Base-by-base conservation (phyloP, 2,888 invertebrate genomes). In the Acleris sparsana region DNA sequence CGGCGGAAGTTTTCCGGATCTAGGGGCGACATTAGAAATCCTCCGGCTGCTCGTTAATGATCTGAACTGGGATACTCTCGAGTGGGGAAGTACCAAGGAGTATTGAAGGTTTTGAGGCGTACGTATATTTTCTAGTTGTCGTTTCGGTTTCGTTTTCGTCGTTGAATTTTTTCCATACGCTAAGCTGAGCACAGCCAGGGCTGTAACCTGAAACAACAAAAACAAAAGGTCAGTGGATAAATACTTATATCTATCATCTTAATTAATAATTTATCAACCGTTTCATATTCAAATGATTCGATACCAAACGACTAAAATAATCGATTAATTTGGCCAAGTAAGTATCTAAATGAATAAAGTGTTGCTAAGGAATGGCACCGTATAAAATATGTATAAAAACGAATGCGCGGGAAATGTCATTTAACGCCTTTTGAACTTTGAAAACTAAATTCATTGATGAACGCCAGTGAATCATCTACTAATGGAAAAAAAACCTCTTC, bases 51-150 rank as follows among this genome's bases (percentile, higher is more conserved):
- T 88, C 44, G 93, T 92, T 22, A 93, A 71, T 25, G 93, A 85
- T 76, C 94, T 84, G 76, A 90, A 94, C 63, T 92, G 90, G n/a
- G 90, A 83, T 5, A 94, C 93, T 73, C 89, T 87, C 69, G 93
- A 92, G 75, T 93, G 93, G 53, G 94, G 94, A 16, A 94, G 92
- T n/a, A 94, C 90, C 68, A 94, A 84, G 46, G 93, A 93, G 75
- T 94, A 94, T 72, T 94, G 94, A 56, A 94, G 80, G 73, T 94
- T 94, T 74, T 94, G 91, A 69, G 94, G 94, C 44, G 93, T 92
- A 78, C 94, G 86, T 71, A 91, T 92, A 72, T 86, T 93, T 52
- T 93, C 93, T 74, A 93, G 78, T 71, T 92, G 92, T 84, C 94
- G 89, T 79, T 87, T 91, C 73, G 94, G 93, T 83, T 93, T 93